These are phyloP conservation scores for Pammene fasciana DNA, from an alignment of 2,888 invertebrate species.

Conservation along the genomic window DNA sequence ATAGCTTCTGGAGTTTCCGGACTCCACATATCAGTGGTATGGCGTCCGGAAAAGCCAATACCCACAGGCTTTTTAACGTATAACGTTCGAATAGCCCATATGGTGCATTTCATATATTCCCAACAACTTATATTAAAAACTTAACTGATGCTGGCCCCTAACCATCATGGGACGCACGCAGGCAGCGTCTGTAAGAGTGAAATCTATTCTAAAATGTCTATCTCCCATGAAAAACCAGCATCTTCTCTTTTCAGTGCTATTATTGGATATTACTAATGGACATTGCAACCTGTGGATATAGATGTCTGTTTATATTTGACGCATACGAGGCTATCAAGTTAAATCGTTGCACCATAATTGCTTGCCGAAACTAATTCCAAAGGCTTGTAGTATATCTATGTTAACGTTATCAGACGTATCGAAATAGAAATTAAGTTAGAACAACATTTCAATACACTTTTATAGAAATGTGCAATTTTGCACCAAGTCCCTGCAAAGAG, in stretches of 20 bases:
- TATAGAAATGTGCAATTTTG: constrained; percentile 18
- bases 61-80: too few relatives aligned
- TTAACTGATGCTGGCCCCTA: too few relatives aligned
- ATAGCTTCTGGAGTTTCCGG: constrained; percentile 2
- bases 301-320: not conserved
- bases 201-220: too few relatives aligned
- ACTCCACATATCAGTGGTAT: not conserved
- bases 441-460: constrained; percentile 20
- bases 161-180: too few relatives aligned
- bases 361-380: not conserved
- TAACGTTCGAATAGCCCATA: too few relatives aligned
- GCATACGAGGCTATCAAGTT: not conserved
- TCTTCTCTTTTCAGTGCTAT: too few relatives aligned
- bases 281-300: not conserved
- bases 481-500: not conserved
- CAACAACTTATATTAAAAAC: too few relatives aligned
- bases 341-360: constrained; percentile 1
- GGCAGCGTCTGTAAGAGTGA: too few relatives aligned
- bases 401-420: constrained; percentile 18
- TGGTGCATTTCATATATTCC: too few relatives aligned
- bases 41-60: not conserved
- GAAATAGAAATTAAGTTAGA: constrained; percentile 22
- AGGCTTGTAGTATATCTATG: not conserved
- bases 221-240: too few relatives aligned
- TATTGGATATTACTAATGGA: too few relatives aligned